Evolutionary conservation across 2,113 vertebrate species (phyloP).

Genomic region (Tautogolabrus adspersus): DNA sequence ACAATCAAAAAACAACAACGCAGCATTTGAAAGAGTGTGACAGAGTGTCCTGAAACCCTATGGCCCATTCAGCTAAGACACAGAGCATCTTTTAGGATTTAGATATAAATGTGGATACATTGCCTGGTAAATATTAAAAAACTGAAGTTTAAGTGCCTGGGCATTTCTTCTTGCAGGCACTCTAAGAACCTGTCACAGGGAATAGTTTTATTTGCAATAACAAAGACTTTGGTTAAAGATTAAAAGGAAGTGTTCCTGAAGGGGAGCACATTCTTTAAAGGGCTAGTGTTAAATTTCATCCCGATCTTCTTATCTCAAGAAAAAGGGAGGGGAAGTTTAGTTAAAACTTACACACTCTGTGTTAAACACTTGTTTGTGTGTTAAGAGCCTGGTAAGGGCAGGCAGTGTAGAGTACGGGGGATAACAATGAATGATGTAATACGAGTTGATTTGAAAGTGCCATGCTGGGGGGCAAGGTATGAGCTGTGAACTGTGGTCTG

Average conservation of each 20-base stretch:
- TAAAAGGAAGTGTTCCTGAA: slow-evolving; percentile 73
- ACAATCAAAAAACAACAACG: slow-evolving; percentile 59
- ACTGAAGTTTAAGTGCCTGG: slow-evolving; percentile 39
- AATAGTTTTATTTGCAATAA: slow-evolving; percentile 73
- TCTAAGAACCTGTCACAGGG: slow-evolving; percentile 51
- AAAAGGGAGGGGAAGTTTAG: slow-evolving; percentile 46
- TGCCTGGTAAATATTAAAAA: slow-evolving; percentile 28
- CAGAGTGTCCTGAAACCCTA: background rate
- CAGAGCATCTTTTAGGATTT: no score
- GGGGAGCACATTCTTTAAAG: slow-evolving; percentile 56
- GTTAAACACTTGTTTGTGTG: slow-evolving; percentile 53
- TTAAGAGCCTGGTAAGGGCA: slow-evolving; percentile 34
- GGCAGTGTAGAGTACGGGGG: slow-evolving; percentile 10
- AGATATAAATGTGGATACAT: slow-evolving; percentile 18
- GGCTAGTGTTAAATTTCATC: slow-evolving; percentile 71
- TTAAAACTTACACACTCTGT: slow-evolving; percentile 57
- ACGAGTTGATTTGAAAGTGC: slow-evolving; percentile 18
- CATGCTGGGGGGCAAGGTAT: background rate
- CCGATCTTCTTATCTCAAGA: slow-evolving; percentile 69
- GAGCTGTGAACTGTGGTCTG: slow-evolving; percentile 7
- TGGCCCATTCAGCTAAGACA: background rate
- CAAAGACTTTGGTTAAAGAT: slow-evolving; percentile 79
- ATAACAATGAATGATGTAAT: slow-evolving; percentile 37
- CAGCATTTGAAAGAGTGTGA: slow-evolving; percentile 34
- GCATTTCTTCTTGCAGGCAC: slow-evolving; percentile 34